Evolutionary conservation across 2,888 invertebrate genomes (phyloP), one percentile per base, ranked within the genome.

Genomic region (Homarus gammarus): DNA sequence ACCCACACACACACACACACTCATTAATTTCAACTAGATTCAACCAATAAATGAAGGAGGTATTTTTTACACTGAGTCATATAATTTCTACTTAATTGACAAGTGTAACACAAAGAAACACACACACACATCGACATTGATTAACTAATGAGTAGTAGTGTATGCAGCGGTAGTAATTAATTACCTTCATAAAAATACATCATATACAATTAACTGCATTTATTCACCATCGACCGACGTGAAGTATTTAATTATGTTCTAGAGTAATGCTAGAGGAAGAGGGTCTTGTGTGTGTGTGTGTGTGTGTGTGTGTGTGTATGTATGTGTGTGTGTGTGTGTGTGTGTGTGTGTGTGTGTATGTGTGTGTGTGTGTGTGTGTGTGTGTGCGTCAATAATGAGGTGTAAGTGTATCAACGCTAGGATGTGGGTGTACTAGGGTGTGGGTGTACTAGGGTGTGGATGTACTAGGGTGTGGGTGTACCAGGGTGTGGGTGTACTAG

Each of bases 301-400:
- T 77, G 49, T 22, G 49, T 77, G 49, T 77, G 49, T 77, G 49
- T 77, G 49, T 77, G 36, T 8, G 15, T 38, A 36, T 38, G 18
- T 36, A 36, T 33, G 15, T 75, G 38, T 75, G 38, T 36, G 18
- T 75, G 38, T n/a, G 5, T 18, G 38, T 33, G 38, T 36, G 38
- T 75, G 38, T 75, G 38, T 75, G 38, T 77, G 40, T 44, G 40
- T 77, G 27, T 44, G 40, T 77, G 40, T 77, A n/a, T 22, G 40
- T 44, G 40, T 77, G 40, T 77, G 40, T 77, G 40, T 44, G 40
- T 44, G 40, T 40, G 22, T 22, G 40, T 40, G 40, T 77, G 40
- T 44, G 40, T 77, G n/a, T 77, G 38, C n/a, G n/a, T 77, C n/a
- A n/a, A n/a, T n/a, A 22, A 36, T 77, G 40, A 44, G 44, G n/a